Conservation (phyloP, 2,113 vertebrate genomes). For the Eclectus roratus region DNA sequence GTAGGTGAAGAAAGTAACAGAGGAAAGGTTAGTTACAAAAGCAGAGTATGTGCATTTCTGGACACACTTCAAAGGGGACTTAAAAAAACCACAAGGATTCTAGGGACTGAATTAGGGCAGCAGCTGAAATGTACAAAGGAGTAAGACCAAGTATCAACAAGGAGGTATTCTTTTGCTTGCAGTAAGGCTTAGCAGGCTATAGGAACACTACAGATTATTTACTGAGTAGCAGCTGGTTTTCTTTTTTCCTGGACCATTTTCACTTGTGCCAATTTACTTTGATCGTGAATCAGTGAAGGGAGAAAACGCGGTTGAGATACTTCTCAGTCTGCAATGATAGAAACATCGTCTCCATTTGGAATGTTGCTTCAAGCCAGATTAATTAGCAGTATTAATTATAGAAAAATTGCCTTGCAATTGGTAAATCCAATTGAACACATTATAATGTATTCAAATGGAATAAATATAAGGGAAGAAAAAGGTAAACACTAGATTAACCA, state of each 20-base stretch:
- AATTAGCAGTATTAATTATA: conserved; percentile 39
- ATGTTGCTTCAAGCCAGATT: conserved; percentile 20
- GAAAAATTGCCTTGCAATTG: neutral
- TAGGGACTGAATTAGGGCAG: neutral
- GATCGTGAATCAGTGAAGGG: neutral
- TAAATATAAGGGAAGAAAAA: neutral
- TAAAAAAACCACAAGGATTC: neutral
- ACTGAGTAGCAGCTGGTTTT: neutral
- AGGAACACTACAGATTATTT: neutral
- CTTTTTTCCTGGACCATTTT: neutral
- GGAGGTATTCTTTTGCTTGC: neutral
- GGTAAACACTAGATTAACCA: neutral
- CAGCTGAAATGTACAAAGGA: neutral
- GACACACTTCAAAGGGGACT: neutral
- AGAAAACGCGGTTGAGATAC: neutral
- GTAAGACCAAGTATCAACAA: neutral
- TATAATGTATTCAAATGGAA: neutral
- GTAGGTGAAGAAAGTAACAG: neutral
- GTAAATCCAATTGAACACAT: conserved; percentile 2
- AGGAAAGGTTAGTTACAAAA: neutral
- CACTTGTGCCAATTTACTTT: conserved; percentile 1
- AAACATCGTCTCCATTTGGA: neutral
- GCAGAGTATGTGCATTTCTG: neutral
- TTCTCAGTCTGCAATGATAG: neutral
- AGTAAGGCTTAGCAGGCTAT: neutral